Evolutionary conservation across 2,888 invertebrate genomes (phyloP), one percentile per base, ranked within the genome.

Genomic region (Chaitophorus viminalis): DNA sequence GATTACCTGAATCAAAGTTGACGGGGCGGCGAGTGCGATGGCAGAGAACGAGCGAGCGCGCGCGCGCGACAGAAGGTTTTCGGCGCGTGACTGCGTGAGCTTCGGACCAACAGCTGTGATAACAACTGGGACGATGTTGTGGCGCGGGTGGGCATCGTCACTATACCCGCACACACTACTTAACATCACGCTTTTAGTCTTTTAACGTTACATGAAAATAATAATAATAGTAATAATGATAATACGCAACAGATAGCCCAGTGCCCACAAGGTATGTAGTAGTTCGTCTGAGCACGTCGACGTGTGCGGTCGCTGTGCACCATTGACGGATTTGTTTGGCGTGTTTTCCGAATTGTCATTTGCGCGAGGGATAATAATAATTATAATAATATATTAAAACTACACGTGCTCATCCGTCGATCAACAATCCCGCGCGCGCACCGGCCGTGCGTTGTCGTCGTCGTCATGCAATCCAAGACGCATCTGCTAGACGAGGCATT

Each of bases 391-490:
- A 46, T 46, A 46, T 11, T 14, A 46, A 39, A 6, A 39, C 36
- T 3, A 3, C 39, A 11, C 39, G 39, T 11, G 39, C 11, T 9
- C 39, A 11, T 39, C 39, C 39, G 3, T 11, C 46, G 46, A 46
- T 46, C 46, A 11, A 1, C 1, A 2, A 2, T 46, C 46, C 14
- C 46, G 39, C 39, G 39, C 2, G 46, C 46, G 46, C 46, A 3
- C 46, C 60, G 60, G 60, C 60, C 68, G n/a, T n/a, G n/a, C n/a
- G n/a, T n/a, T n/a, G n/a, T n/a, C n/a, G n/a, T n/a, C 70, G 70
- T 17, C 29, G 33, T 5, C n/a, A 72, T 82, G 82, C 72, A 52
- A n/a, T 82, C 72, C 33, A 82, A 82, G 52, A 54, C 82, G 72
- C 52, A 72, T 33, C 70, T 82, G n/a, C 52, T 72, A 52, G 33